Base-by-base conservation (phyloP, 2,113 vertebrate species). In the Microtus montanus region DNA sequence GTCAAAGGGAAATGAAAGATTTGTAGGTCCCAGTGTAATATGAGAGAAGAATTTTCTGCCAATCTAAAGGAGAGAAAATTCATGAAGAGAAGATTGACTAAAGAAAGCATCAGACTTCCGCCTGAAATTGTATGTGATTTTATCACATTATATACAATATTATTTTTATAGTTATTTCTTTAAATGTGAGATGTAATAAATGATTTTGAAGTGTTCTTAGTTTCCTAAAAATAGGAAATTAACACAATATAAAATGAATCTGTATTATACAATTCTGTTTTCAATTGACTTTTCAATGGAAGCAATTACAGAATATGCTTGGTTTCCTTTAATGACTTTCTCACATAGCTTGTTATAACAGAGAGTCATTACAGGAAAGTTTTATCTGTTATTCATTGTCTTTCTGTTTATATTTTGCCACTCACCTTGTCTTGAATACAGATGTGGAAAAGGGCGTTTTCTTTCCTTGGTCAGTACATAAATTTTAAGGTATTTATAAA, bases 291-390 rank as follows among this genome's bases (percentile, higher is more conserved):
- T 64, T 89, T 87, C 86, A 89, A 5, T 79, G 85, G 58, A 66
- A 63, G 49, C 30, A 84, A 93, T 93, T 96, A 93, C 30, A 92
- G 70, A 87, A 87, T 90, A 82, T 47, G 58, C 35, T 86, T 75
- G 74, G 70, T 83, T 90, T 96, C 87, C 93, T 93, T 95, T 93
- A 96, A 95, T 89, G 89, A 38, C n/a, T 91, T 96, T 92, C 64
- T 92, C 54, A 66, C 61, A 89, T 49, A 85, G 33, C 64, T 52
- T 87, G 38, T 80, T 58, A 78, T 78, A 63, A 94, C 12, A 90
- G 74, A 79, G 44, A 87, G 41, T 1, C 66, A 91, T 75, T 91
- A 49, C 75, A 78, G 78, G 92, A 22, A 49, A 63, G 89, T 73
- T 75, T 63, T 10, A 78, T 90, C 41, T 90, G 15, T 82, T 61